phyloP scores from a whole-genome alignment of 2,888 invertebrate species.

The Drosophila picticornis region DNA sequence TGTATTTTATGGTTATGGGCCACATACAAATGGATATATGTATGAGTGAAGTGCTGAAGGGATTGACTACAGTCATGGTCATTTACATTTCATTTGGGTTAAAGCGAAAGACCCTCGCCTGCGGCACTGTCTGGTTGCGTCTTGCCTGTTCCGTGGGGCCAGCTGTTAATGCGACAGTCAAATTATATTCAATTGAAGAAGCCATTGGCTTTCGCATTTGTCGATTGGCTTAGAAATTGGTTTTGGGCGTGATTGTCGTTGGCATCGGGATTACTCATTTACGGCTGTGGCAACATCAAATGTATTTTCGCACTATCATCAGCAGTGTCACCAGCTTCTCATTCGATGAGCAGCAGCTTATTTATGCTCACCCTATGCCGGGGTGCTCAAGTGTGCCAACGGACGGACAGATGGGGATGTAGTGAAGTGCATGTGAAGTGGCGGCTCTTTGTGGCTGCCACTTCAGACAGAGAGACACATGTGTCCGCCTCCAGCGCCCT shows the following conservation, averaged over 20 bases:
- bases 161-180: constrained; percentile 60
- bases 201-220: constrained; percentile 46
- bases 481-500: constrained; percentile 6
- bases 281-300: constrained; percentile 40
- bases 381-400: constrained; percentile 33
- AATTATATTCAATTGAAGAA: constrained; percentile 72
- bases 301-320: constrained; percentile 52
- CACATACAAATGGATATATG: not conserved
- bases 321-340: not conserved
- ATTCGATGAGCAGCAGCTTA: constrained; percentile 31
- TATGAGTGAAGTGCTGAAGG: constrained; percentile 1
- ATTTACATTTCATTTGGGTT: constrained; percentile 63
- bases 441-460: not conserved
- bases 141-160: not conserved
- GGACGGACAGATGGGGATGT: constrained; percentile 16
- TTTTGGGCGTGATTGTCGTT: constrained; percentile 2
- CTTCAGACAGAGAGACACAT: constrained; percentile 22
- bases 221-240: constrained; percentile 45
- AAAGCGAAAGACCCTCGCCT: constrained; percentile 10
- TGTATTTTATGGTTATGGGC: constrained; percentile 30
- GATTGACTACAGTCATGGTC: constrained; percentile 39
- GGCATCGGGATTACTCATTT: constrained; percentile 51
- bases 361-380: constrained; percentile 43
- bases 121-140: not conserved
- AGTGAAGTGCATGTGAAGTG: constrained; percentile 11